A percentile compares a stretch with the other conserved stretches of the same genome.
phyloP scores from a whole-genome alignment of 2,113 vertebrate species.

The Steatornis caripensis region DNA sequence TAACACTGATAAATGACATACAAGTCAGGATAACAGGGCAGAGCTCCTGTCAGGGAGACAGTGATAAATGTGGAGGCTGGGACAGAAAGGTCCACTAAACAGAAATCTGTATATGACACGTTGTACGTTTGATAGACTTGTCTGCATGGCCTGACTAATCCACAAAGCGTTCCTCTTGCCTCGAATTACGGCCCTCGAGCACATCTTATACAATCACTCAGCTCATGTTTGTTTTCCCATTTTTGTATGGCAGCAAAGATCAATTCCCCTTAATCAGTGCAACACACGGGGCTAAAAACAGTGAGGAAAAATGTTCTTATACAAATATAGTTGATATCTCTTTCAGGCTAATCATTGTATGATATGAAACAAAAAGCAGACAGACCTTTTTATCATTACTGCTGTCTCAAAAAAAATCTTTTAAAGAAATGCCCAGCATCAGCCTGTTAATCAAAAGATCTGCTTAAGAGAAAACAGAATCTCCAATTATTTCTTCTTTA shows the following conservation, averaged over 20 bases:
- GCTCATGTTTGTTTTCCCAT: slow-evolving; percentile 15
- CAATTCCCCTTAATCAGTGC: slow-evolving; percentile 23
- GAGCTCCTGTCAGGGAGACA: slow-evolving; percentile 69
- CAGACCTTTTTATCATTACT: background rate
- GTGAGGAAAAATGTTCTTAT: background rate
- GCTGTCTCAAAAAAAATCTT: background rate
- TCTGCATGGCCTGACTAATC: slow-evolving; percentile 9
- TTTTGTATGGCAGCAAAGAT: slow-evolving; percentile 10
- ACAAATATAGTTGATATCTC: slow-evolving; percentile 11
- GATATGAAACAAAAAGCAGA: slow-evolving; percentile 26
- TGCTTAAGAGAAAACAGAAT: background rate
- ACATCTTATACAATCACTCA: background rate
- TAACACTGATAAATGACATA: slow-evolving; percentile 77
- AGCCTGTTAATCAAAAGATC: background rate
- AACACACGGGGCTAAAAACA: background rate
- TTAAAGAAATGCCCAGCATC: background rate
- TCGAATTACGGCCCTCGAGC: background rate
- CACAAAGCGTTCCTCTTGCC: background rate
- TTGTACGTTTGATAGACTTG: slow-evolving; percentile 60
- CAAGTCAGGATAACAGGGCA: slow-evolving; percentile 72
- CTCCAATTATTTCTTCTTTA: background rate
- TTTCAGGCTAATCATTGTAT: slow-evolving; percentile 1
- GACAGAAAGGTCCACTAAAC: slow-evolving; percentile 61
- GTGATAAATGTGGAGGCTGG: slow-evolving; percentile 67
- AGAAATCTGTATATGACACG: slow-evolving; percentile 67